Evolutionary conservation across 2,113 vertebrate species (phyloP).

Genomic region (Taurulus bubalis): DNA sequence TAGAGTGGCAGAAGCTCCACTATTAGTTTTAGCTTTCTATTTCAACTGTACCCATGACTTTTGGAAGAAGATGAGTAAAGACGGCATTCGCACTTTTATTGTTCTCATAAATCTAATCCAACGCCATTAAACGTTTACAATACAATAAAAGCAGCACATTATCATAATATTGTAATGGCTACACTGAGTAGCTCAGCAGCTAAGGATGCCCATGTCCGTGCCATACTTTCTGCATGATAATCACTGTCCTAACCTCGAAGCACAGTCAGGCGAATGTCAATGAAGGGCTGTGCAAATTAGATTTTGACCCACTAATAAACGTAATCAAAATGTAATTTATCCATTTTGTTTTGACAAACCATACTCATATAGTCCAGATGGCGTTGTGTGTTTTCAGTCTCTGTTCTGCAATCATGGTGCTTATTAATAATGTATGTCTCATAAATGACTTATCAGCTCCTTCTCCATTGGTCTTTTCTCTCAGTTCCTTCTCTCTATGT

Average conservation of each 20-base stretch:
- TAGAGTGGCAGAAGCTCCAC: no score
- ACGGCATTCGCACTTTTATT: constrained; percentile 8
- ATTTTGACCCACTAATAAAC: constrained; percentile 86
- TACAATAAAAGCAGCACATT: constrained; percentile 56
- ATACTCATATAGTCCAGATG: constrained; percentile 87
- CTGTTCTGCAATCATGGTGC: constrained; percentile 83
- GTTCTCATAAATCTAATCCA: constrained; percentile 54
- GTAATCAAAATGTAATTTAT: constrained; percentile 91
- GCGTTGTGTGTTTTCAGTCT: constrained; percentile 83
- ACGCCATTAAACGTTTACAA: constrained; percentile 54
- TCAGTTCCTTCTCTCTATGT: constrained; percentile 45
- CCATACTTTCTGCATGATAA: constrained; percentile 71
- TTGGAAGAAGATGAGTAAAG: constrained; percentile 15
- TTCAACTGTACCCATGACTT: no score
- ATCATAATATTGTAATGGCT: constrained; percentile 58
- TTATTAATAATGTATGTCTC: constrained; percentile 89
- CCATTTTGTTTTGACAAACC: constrained; percentile 89
- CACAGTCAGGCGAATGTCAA: constrained; percentile 79
- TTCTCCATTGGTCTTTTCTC: constrained; percentile 65
- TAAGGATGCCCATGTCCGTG: constrained; percentile 55
- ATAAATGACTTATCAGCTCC: constrained; percentile 82
- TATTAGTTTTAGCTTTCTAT: no score
- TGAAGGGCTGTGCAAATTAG: constrained; percentile 84
- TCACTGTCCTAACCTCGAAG: constrained; percentile 73
- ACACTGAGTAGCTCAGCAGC: not conserved